Evolutionary conservation across 2,113 vertebrate genomes (phyloP), one percentile per base, ranked within the genome.

Genomic region (Nipponia nippon): DNA sequence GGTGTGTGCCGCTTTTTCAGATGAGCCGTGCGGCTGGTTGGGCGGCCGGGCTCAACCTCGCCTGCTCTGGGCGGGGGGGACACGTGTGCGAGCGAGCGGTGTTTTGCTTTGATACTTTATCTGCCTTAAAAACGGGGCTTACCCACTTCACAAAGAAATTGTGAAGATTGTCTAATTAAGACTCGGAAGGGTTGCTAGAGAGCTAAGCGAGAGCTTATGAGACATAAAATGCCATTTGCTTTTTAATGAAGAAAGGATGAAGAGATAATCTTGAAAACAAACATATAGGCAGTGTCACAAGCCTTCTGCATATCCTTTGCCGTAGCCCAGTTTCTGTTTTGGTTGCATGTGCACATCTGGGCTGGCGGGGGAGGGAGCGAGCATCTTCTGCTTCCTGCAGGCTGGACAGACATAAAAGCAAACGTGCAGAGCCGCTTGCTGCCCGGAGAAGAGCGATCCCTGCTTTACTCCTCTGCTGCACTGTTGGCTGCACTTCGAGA

Each of bases 81-180:
- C 19, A 1, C 1, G 0, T 5, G 23, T 11, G 16, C 1, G 16
- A 52, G 36, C 0, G 0, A 58, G 34, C 4, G 0, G 26, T 8
- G 44, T 4, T 65, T 56, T 47, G 67, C 30, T 87, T 27, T 49
- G n/a, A 9, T 22, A 13, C 7, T 13, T 55, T 10, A 29, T 73
- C 83, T 75, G 59, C 46, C 53, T 61, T 7, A 73, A 81, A 49
- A 40, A 15, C 3, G 4, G 42, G 59, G 32, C 61, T 53, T 25
- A 40, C 30, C 16, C 7, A 13, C 55, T 66, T 50, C 32, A 15
- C 73, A 49, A 56, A 69, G 53, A 49, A 36, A 34, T 3, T 0
- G 0, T 23, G 66, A 53, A n/a, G 34, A 53, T 55, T 56, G 29
- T 34, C 47, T 62, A 63, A 46, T 88, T 67, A 80, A 36, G 32